Base-by-base conservation (phyloP, 2,797 vertebrate genomes). In the Octomys mimax region DNA sequence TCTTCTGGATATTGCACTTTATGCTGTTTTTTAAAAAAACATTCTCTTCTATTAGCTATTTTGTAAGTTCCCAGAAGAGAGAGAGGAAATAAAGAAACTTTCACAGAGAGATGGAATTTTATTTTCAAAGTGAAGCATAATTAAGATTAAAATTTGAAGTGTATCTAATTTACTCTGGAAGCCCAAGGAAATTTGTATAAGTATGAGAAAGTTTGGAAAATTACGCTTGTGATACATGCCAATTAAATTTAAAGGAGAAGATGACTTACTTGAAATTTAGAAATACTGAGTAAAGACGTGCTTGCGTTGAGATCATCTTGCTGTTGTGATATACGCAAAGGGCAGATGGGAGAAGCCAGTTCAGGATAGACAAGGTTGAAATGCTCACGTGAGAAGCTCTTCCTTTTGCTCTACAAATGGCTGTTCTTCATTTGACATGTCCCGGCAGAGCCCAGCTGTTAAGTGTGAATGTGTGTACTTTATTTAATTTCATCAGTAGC, bases 241-340 rank as follows among this genome's bases (percentile, higher is more conserved):
- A 96, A 94, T 90, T 94, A 92, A 79, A 96, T 87, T 96, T 87
- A 82, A 91, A 61, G n/a, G 42, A 87, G 28, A 96, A 33, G 5
- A 64, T 59, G 52, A 92, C 42, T 92, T 14, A 80, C 80, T 87
- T 84, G 54, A 28, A 93, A 95, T 94, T 70, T 21, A 79, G 77
- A 88, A 71, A 28, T 42, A 57, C 62, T 82, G 61, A 82, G 77
- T 36, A 80, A 91, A 94, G 42, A 6, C 8, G 54, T 64, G 7
- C 5, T 28, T n/a, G 81, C 68, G 46, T 46, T 64, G 61, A 95
- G 79, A 94, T 28, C n/a, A 13, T 73, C 21, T 94, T 71, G 46
- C 31, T 62, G 0, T 46, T 42, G 57, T 54, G 54, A 59, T 31
- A 33, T 1, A 52, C 4, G 2, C 68, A 31, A 68, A 86, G 82